Percentiles rank a stretch among this genome's conserved stretches.
Evolutionary conservation across 1,140 invertebrate genomes (phyloP).

Genomic region (Ceratina japonica): DNA sequence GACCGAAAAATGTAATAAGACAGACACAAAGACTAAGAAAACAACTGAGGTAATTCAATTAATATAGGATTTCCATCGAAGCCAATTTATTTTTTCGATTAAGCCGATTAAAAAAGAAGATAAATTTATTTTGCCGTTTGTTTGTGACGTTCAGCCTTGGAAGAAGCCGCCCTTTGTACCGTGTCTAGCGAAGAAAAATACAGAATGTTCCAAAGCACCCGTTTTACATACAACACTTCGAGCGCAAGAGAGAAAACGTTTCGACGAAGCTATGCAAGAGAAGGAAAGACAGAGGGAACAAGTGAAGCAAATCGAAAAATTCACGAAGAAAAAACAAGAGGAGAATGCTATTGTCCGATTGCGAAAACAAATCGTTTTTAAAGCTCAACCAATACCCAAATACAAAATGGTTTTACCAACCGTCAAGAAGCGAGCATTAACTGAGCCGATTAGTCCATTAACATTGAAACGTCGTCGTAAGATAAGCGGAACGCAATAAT

Average conservation of each 20-base stretch:
- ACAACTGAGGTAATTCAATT: conserved; percentile 6
- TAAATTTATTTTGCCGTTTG: background rate
- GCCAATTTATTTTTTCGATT: background rate
- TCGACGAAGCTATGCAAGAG: conserved; percentile 35
- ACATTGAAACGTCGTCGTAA: conserved; percentile 51
- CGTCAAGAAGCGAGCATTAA: conserved; percentile 50
- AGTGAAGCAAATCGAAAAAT: conserved; percentile 17
- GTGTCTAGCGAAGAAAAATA: background rate
- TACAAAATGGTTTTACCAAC: conserved; percentile 19
- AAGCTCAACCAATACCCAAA: conserved; percentile 53
- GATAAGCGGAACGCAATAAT: background rate
- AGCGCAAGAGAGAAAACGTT: conserved; percentile 47
- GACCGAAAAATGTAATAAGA: background rate
- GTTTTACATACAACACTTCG: conserved; percentile 35
- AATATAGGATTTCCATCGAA: background rate
- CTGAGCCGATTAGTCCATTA: conserved; percentile 38
- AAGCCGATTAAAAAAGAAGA: background rate
- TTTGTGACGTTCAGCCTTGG: conserved; percentile 11
- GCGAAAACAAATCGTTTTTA: conserved; percentile 40
- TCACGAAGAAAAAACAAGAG: conserved; percentile 28
- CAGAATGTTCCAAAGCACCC: conserved; percentile 30
- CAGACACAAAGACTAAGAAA: background rate
- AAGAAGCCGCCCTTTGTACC: conserved; percentile 46
- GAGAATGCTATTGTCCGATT: conserved; percentile 40
- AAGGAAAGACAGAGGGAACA: conserved; percentile 31